Evolutionary conservation across 2,797 vertebrate species (phyloP).

Genomic region (Rhodeus uyekii): DNA sequence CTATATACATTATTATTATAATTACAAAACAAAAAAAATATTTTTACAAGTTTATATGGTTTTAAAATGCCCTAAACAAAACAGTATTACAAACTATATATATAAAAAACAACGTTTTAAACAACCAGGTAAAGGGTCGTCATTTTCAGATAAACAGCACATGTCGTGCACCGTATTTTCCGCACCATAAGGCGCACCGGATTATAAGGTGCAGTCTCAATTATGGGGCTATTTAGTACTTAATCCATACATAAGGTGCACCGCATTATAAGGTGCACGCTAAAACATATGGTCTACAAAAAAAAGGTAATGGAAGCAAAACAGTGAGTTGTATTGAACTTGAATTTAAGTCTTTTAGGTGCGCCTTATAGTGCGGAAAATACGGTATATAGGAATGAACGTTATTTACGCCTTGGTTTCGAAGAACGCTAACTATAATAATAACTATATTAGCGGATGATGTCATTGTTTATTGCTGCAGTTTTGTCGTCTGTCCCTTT

Average conservation of each 20-base stretch:
- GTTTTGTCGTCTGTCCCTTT: background rate
- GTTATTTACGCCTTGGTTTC: background rate
- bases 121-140: background rate
- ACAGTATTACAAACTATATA: background rate
- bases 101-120: background rate
- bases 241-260: too few relatives aligned
- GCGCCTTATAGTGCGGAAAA: too few relatives aligned
- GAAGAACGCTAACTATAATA: background rate
- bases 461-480: background rate
- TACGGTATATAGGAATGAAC: too few relatives aligned
- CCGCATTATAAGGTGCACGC: too few relatives aligned
- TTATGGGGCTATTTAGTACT: too few relatives aligned
- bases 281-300: too few relatives aligned
- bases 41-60: constrained; percentile 73
- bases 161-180: too few relatives aligned
- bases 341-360: too few relatives aligned
- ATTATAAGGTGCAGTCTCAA: too few relatives aligned
- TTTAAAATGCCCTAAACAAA: constrained; percentile 58
- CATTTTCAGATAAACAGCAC: background rate
- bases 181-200: too few relatives aligned
- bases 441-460: background rate
- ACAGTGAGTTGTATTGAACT: too few relatives aligned
- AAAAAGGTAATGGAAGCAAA: too few relatives aligned
- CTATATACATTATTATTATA: constrained; percentile 53
- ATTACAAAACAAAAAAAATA: constrained; percentile 50